Evolutionary conservation across 2,888 invertebrate genomes (phyloP), one percentile per base, ranked within the genome.

Genomic region (Zaprionus obscuricornis): DNA sequence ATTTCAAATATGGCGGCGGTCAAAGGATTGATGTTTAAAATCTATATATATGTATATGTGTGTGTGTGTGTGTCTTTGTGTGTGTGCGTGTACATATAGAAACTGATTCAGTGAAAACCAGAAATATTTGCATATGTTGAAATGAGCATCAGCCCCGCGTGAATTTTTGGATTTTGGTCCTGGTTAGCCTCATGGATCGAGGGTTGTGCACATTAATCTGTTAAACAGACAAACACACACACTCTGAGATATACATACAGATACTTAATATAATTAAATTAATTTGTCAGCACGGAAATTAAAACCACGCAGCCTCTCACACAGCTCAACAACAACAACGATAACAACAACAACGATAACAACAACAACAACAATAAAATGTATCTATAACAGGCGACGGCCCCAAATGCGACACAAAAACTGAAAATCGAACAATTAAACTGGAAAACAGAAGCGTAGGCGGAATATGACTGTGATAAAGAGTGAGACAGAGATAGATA

Each of bases 191-290:
- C n/a, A n/a, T 16, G 11, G 13, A 16, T 22, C 36, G 40, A 45
- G 78, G 78, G 78, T 85, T 82, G 77, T 74, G 49, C 45, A 39
- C 54, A 24, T 13, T 78, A 85, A 78, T 67, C 83, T 59, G 34
- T 65, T 65, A 50, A 57, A 50, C 40, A 81, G 55, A 77, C 68
- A 83, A 40, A 45, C 34, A 14, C 18, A 6, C 7, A 8, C 20
- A 51, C 36, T 13, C 14, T 26, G 47, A 49, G 8, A 37, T n/a
- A 51, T 3, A 51, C 3, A 55, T 8, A 51, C 31, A 65, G 18
- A 49, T 26, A 16, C 14, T 88, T 88, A 88, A 88, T 88, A 87
- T 88, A 88, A 88, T 88, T 82, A 86, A 85, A 88, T 86, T 86
- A 87, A 86, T 75, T 75, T 79, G 81, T 77, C 75, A 83, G 83